These are phyloP conservation scores for Eubasilissa splendida DNA, from an alignment of 2,888 invertebrate genomes.

Conservation along the genomic window DNA sequence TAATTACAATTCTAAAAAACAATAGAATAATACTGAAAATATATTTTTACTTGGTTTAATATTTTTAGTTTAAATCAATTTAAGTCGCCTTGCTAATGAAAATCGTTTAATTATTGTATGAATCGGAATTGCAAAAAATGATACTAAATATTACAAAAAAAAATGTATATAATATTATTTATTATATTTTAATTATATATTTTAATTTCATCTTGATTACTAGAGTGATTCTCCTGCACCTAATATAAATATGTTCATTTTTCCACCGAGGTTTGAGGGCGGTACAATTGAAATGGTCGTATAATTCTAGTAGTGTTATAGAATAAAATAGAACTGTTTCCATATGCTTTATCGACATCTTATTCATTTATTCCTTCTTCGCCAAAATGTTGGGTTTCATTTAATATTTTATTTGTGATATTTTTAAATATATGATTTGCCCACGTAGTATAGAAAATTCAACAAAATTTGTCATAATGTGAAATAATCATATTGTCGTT, in stretches of 20 bases:
- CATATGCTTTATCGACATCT: conserved; percentile 26
- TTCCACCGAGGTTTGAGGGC: conserved; percentile 43
- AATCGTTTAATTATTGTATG: too few species aligned
- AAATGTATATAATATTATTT: too few species aligned
- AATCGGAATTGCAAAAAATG: too few species aligned
- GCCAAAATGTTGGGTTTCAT: background rate
- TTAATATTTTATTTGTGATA: conserved; percentile 3
- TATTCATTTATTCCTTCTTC: conserved; percentile 30
- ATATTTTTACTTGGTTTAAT: too few species aligned
- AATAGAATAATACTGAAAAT: too few species aligned
- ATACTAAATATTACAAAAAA: too few species aligned
- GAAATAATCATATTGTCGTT: too few species aligned
- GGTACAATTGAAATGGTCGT: conserved; percentile 45
- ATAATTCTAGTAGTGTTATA: conserved; percentile 15
- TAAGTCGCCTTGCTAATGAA: too few species aligned
- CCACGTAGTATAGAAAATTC: background rate
- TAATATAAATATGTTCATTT: conserved; percentile 10
- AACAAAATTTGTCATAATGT: too few species aligned
- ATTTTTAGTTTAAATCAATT: too few species aligned
- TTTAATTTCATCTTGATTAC: conserved; percentile 8
- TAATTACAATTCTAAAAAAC: too few species aligned
- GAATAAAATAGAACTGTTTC: background rate
- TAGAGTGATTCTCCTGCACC: conserved; percentile 14
- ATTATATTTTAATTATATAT: background rate
- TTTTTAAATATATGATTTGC: background rate